Evolutionary conservation across 2,113 vertebrate genomes (phyloP), one percentile per base, ranked within the genome.

Genomic region (Pseudorasbora parva): DNA sequence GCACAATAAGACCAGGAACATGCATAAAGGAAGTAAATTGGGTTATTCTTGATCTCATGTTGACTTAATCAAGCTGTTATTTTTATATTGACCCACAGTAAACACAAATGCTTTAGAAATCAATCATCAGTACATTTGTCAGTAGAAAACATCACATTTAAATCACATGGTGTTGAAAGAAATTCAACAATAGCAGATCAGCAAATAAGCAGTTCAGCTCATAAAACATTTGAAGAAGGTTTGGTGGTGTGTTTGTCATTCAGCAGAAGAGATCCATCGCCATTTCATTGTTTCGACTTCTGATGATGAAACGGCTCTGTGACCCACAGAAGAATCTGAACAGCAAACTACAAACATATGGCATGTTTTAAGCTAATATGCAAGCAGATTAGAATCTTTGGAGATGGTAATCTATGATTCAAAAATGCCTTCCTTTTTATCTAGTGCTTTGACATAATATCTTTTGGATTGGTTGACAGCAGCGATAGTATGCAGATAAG

Each of bases 401-500:
- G 33, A 78, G 54, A 78, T 17, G 12, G 33, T 60, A 41, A 78
- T 60, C 54, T 43, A 25, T 12, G 59, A 66, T 62, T 47, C 57
- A 27, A 9, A 78, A 62, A 78, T 27, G 41, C 57, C 45, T 64
- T 19, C 33, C 60, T 47, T 64, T 66, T 79, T 25, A 79, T 79
- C 60, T 66, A 11, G 41, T 30, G 25, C 59, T 66, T 23, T 49
- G 59, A 21, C 77, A 33, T 49, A 66, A 79, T 79, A 66, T 64
- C 57, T 79, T 59, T 19, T 8, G 59, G 14, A 49, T 30, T 62
- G 77, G 37, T 49, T 19, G 54, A 27, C 60, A 19, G 59, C 17
- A 45, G 15, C 9, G 77, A 79, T 64, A 27, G 59, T 21, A 79
- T 51, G 43, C 60, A 21, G 78, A 79, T 79, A 79, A 79, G 59